These are phyloP conservation scores for Limonius californicus DNA, from an alignment of 1,140 invertebrate genomes.

Conservation along the genomic window DNA sequence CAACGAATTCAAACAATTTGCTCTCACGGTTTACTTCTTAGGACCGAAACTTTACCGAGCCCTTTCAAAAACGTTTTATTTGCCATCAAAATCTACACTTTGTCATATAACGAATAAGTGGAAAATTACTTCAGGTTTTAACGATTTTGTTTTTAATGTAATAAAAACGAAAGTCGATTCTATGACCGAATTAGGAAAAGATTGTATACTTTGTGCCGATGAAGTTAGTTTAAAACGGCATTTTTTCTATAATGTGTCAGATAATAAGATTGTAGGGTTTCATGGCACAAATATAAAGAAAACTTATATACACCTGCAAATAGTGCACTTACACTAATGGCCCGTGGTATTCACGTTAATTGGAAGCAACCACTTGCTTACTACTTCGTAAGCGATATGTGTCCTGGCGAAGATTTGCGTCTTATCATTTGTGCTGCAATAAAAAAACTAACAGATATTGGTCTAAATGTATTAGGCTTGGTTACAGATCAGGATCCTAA, in stretches of 20 bases:
- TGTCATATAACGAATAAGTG: conserved; percentile 13
- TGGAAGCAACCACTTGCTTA: conserved; percentile 36
- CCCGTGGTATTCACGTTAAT: conserved; percentile 26
- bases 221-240: conserved; percentile 13
- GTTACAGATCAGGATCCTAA: conserved; percentile 29
- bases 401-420: conserved; percentile 25
- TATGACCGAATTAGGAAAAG: conserved; percentile 6
- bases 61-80: conserved; percentile 6
- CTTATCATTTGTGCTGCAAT: conserved; percentile 25
- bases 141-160: conserved; percentile 9
- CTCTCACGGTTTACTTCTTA: conserved; percentile 8
- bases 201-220: conserved; percentile 15
- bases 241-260: not conserved
- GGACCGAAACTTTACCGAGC: conserved; percentile 5
- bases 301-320: conserved; percentile 10
- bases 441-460: conserved; percentile 27
- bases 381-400: conserved; percentile 23
- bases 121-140: conserved; percentile 10
- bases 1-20: conserved; percentile 14
- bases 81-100: conserved; percentile 16
- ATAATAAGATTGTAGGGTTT: conserved; percentile 10
- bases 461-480: conserved; percentile 28
- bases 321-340: conserved; percentile 21
- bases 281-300: not conserved
- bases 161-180: not conserved